Percentiles rank a stretch among this genome's conserved stretches.
These are phyloP conservation scores for Sebastes matsubarae DNA, from an alignment of 2,797 vertebrate genomes.

Conservation along the genomic window DNA sequence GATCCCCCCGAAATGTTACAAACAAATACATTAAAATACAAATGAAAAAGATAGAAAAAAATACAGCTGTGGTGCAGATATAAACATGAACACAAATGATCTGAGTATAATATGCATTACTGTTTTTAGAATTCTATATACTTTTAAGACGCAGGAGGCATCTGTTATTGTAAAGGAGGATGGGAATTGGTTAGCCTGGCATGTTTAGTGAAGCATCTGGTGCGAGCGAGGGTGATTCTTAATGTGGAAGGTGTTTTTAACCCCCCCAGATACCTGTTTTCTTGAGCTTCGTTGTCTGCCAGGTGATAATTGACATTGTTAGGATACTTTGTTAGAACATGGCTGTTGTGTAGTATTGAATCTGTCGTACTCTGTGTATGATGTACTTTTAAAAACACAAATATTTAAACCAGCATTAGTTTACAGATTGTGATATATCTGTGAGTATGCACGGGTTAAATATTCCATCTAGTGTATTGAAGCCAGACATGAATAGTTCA, in stretches of 20 bases:
- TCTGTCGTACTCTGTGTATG: not conserved
- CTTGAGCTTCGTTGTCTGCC: not conserved
- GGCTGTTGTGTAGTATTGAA: not conserved
- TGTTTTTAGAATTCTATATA: not conserved
- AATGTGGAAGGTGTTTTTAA: not conserved
- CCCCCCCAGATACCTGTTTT: not conserved
- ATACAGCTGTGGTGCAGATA: not conserved
- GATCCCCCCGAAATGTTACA: no score
- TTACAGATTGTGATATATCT: constrained; percentile 11
- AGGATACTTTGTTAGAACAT: not conserved
- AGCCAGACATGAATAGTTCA: constrained; percentile 67
- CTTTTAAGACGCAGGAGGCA: not conserved
- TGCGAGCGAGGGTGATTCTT: not conserved
- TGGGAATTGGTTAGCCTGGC: not conserved
- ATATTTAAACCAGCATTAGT: constrained; percentile 3
- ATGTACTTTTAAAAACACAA: not conserved
- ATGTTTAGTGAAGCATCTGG: not conserved
- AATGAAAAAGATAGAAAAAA: not conserved
- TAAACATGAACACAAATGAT: not conserved
- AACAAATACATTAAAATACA: not conserved
- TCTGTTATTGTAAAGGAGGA: not conserved
- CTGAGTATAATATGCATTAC: not conserved
- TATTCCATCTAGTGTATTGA: constrained; percentile 42
- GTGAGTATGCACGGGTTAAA: constrained; percentile 3
- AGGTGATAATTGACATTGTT: constrained; percentile 14